phyloP scores from a whole-genome alignment of 2,113 vertebrate species.

The Manacus vitellinus region DNA sequence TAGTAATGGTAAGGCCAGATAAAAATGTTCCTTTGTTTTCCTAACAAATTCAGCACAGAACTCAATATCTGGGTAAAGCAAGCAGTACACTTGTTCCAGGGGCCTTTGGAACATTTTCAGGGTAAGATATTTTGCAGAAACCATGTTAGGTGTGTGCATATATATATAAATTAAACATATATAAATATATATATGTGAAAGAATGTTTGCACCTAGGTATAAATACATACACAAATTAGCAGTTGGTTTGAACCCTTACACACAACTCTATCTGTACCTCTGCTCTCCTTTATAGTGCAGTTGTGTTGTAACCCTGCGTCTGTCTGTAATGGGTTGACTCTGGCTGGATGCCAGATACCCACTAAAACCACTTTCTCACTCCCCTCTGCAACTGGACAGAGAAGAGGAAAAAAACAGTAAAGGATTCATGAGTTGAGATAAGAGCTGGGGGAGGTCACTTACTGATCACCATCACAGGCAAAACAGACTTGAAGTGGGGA shows the following conservation, averaged over 20 bases:
- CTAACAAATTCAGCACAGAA: not conserved
- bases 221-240: not conserved
- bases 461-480: too few relatives aligned
- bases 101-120: not conserved
- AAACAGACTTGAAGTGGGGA: too few relatives aligned
- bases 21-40: not conserved
- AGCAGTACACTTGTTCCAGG: not conserved
- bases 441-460: too few relatives aligned
- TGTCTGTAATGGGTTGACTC: too few relatives aligned
- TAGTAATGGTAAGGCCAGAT: constrained; percentile 85
- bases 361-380: too few relatives aligned
- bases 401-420: too few relatives aligned
- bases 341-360: too few relatives aligned
- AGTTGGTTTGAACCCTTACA: not conserved
- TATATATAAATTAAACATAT: not conserved
- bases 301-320: not conserved
- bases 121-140: not conserved
- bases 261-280: not conserved
- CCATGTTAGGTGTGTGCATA: not conserved
- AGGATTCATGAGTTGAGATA: too few relatives aligned
- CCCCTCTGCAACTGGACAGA: too few relatives aligned
- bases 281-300: not conserved
- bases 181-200: not conserved
- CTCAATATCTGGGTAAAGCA: not conserved
- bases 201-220: not conserved